These are phyloP conservation scores for Cecropterus lyciades DNA, from an alignment of 1,140 invertebrate species.

Conservation along the genomic window DNA sequence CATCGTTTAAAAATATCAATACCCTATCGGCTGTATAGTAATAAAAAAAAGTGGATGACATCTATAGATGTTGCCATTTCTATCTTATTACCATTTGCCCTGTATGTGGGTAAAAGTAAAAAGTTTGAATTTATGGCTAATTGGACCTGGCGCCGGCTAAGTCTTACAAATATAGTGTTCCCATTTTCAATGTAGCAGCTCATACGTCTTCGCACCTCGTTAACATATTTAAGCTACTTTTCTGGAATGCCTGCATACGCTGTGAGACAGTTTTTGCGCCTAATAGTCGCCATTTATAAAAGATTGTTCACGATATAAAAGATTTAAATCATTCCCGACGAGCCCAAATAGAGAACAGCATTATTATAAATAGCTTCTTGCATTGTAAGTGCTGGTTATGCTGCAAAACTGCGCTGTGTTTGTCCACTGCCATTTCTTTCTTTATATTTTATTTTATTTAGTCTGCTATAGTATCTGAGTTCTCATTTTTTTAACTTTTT, in stretches of 20 bases:
- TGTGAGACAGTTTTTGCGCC: conserved; percentile 5
- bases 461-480: too few species aligned
- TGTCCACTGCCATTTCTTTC: background rate
- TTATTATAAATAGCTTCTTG: conserved; percentile 11
- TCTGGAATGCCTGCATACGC: conserved; percentile 11
- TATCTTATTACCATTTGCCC: background rate
- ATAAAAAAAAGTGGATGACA: too few species aligned
- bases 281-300: conserved; percentile 13
- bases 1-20: too few species aligned
- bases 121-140: conserved; percentile 34
- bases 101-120: conserved; percentile 9
- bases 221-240: conserved; percentile 29
- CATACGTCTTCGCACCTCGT: conserved; percentile 33
- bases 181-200: conserved; percentile 30
- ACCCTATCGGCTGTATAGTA: too few species aligned
- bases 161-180: conserved; percentile 21
- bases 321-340: background rate
- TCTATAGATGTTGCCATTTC: conserved; percentile 12
- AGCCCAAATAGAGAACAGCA: conserved; percentile 1
- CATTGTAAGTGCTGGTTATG: background rate
- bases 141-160: conserved; percentile 32
- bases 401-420: background rate
- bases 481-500: too few species aligned
- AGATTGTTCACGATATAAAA: conserved; percentile 3
- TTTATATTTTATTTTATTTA: too few species aligned